Conservation (phyloP, 2,888 invertebrate species). For the Xanthia togata region DNA sequence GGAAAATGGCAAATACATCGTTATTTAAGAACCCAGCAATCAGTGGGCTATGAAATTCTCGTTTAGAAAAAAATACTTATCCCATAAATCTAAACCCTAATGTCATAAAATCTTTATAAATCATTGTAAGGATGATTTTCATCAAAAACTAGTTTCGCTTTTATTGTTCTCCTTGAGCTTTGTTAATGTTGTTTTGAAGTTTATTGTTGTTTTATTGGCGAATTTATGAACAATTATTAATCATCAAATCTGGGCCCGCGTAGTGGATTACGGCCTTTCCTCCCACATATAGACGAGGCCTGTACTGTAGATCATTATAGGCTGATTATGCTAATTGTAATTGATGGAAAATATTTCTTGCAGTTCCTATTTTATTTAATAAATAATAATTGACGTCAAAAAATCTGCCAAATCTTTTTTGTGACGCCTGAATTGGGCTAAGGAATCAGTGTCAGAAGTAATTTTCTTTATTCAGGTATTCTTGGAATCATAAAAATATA, state of each 20-base stretch:
- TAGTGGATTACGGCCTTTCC: too few species aligned
- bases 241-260: not conserved
- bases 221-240: not conserved
- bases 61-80: slow-evolving; percentile 22
- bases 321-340: not conserved
- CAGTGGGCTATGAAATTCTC: slow-evolving; percentile 20
- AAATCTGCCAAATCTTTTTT: not conserved
- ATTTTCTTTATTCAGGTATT: not conserved
- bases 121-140: slow-evolving; percentile 15
- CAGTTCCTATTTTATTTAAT: not conserved
- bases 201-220: too few species aligned
- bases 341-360: not conserved
- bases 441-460: not conserved
- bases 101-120: slow-evolving; percentile 32
- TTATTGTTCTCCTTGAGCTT: slow-evolving; percentile 4
- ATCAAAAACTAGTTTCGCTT: slow-evolving; percentile 12
- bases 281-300: too few species aligned
- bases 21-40: slow-evolving; percentile 37
- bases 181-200: not conserved
- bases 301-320: too few species aligned
- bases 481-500: not conserved
- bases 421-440: not conserved
- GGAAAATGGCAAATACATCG: slow-evolving; percentile 26
- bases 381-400: not conserved
- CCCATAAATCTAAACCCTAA: slow-evolving; percentile 11